Conservation (phyloP, 2,797 vertebrate genomes). For the Cynopterus sphinx region DNA sequence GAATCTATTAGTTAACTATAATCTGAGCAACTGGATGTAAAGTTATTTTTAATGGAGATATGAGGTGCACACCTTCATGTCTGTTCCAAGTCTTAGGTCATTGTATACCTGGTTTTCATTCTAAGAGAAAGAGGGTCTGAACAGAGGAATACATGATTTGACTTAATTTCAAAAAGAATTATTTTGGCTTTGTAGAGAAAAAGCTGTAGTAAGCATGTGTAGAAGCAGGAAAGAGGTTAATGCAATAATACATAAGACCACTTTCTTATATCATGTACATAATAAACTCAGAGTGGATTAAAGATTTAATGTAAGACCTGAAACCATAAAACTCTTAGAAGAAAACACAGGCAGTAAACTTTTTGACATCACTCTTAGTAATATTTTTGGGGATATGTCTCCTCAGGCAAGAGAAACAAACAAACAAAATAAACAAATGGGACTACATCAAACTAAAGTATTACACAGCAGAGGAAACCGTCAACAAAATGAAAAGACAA, state of each 20-base stretch:
- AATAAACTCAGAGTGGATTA: background rate
- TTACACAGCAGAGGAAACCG: background rate
- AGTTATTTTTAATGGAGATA: background rate
- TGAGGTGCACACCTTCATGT: background rate
- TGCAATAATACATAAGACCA: background rate
- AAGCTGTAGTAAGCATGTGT: background rate
- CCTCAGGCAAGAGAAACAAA: background rate
- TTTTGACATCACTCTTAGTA: background rate
- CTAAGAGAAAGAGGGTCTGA: background rate
- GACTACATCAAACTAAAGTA: background rate
- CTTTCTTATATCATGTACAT: background rate
- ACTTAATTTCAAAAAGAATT: background rate
- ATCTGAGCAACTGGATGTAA: background rate
- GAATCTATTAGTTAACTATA: background rate
- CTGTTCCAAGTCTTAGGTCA: background rate
- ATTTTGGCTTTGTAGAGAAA: background rate
- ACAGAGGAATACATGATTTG: background rate
- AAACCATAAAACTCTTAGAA: background rate
- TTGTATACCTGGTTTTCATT: background rate
- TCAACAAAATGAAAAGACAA: background rate
- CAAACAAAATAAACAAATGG: background rate
- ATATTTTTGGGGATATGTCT: background rate
- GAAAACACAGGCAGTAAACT: background rate
- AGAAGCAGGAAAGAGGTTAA: background rate
- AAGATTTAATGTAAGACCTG: background rate